A percentile compares a stretch with the other conserved stretches of the same genome.
Conservation (phyloP, 2,888 invertebrate genomes). For the Apamea anceps region DNA sequence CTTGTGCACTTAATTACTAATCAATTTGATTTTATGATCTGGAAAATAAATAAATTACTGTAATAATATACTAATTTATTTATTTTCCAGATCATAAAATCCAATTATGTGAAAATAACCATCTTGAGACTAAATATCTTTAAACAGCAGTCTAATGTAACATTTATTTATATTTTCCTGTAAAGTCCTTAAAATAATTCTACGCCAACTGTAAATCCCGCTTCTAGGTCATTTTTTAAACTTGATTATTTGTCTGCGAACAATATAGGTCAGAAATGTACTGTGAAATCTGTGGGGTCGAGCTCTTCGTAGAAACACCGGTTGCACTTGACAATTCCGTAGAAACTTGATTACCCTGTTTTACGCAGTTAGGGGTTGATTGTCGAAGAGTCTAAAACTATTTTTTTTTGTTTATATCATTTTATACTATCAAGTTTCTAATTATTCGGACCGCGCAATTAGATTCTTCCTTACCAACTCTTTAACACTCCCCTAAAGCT, state of each 20-base stretch:
- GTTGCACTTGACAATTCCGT: neutral
- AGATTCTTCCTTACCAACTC: neutral
- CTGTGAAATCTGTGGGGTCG: no score
- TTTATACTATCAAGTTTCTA: neutral
- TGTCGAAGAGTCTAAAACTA: neutral
- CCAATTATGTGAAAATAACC: neutral
- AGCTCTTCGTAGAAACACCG: neutral
- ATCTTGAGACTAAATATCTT: neutral
- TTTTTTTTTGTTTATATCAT: no score
- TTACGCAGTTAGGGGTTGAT: neutral
- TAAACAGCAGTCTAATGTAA: neutral
- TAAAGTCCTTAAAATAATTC: neutral
- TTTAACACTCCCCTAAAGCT: neutral
- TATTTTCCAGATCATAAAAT: no score
- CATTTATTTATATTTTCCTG: neutral
- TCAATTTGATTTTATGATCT: neutral
- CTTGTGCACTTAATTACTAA: neutral
- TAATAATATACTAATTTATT: neutral
- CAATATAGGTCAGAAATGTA: neutral
- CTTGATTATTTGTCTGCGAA: neutral
- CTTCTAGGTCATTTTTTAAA: neutral
- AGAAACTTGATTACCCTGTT: neutral
- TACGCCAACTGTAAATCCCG: neutral
- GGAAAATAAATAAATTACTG: neutral
- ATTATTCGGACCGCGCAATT: neutral